These are phyloP conservation scores for Otocyon megalotis DNA, from an alignment of 2,113 vertebrate genomes.

Conservation along the genomic window DNA sequence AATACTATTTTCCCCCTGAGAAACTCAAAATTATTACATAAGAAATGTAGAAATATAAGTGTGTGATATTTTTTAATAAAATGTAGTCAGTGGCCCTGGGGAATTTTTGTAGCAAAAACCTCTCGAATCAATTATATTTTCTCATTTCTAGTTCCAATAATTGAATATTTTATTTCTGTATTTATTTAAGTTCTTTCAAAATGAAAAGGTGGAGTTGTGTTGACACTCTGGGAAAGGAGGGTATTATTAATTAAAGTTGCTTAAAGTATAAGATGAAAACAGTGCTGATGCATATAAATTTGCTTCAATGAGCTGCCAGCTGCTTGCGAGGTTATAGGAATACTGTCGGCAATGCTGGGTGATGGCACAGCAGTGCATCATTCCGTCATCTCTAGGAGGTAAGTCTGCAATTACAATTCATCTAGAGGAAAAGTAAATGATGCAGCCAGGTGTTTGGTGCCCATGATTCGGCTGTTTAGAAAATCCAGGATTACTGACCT, in stretches of 20 bases:
- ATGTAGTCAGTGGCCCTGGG: slow-evolving; percentile 60
- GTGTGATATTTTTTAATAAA: slow-evolving; percentile 69
- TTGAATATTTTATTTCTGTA: slow-evolving; percentile 87
- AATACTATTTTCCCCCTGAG: slow-evolving; percentile 71
- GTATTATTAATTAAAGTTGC: slow-evolving; percentile 87
- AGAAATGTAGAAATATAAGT: slow-evolving; percentile 72
- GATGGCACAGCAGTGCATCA: not conserved
- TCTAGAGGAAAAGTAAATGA: not conserved
- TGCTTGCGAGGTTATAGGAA: slow-evolving; percentile 40
- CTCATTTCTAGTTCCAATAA: slow-evolving; percentile 82
- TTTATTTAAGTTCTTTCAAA: slow-evolving; percentile 87
- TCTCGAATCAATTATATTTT: slow-evolving; percentile 81
- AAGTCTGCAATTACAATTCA: not conserved
- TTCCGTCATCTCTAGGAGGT: not conserved
- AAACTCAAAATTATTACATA: slow-evolving; percentile 71
- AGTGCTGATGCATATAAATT: slow-evolving; percentile 84
- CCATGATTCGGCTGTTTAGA: not conserved
- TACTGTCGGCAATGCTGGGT: not conserved
- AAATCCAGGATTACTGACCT: not conserved
- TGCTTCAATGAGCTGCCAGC: slow-evolving; percentile 79
- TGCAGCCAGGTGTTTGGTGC: not conserved
- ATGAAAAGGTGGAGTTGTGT: slow-evolving; percentile 82
- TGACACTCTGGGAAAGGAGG: slow-evolving; percentile 82
- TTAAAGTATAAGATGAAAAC: slow-evolving; percentile 85
- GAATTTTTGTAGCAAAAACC: slow-evolving; percentile 69